Base-by-base conservation (phyloP, 1,140 invertebrate species). In the Apis laboriosa region DNA sequence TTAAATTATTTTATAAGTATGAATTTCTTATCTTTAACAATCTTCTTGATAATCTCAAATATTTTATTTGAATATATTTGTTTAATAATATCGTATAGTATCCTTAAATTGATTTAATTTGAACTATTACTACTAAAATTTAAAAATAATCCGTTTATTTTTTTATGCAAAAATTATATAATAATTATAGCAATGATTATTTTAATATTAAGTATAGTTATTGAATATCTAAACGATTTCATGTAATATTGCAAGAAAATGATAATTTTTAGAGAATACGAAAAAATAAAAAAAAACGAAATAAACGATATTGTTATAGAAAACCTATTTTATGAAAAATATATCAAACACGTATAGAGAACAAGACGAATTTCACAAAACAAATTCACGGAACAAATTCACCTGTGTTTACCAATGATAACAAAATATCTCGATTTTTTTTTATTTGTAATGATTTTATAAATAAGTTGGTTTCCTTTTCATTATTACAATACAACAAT, bases 251-350 rank as follows among this genome's bases (percentile, higher is more conserved):
- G 9, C 67, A 21, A 12, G 13, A 68, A 43, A 21, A 15, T 13
- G 43, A 21, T 19, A 60, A 60, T 73, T 58, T 58, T 34, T 19
- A 19, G 19, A 24, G 19, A 28, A 11, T 9, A 21, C 17, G 71
- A 12, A n/a, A 43, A 34, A 55, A 73, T n/a, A 58, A 56, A 58
- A 53, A 24, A 72, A 34, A 9, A 9, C 17, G 0, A 12, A 12
- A 51, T 19, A 55, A 58, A 34, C 34, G 5, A 43, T 43, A 43
- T 43, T 7, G 4, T 43, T 7, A 43, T 43, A 60, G 2, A n/a
- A n/a, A 43, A 9, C 17, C 21, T 34, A 73, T 73, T 73, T 58
- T 28, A 53, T 76, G 13, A 55, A 34, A 64, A 76, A n/a, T n/a
- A 19, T 58, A 15, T 0, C 0, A 68, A 51, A 53, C 51, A 12